Evolutionary conservation across 2,888 invertebrate genomes (phyloP), one percentile per base, ranked within the genome.

Genomic region (Torymus texanus): DNA sequence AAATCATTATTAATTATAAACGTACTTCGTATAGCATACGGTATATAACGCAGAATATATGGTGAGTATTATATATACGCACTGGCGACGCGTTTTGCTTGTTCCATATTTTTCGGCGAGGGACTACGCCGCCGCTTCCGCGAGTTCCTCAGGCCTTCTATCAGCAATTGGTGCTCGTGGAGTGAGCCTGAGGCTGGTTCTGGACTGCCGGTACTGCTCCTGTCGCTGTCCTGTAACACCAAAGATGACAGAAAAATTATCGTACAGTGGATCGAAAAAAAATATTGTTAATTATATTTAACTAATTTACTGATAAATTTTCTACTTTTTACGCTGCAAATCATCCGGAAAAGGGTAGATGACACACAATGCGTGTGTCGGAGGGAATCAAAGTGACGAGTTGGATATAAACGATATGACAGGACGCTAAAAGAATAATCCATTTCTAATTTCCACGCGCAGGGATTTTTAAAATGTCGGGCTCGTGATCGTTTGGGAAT

Each of bases 1-100:
- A 4, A 41, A n/a, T n/a, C 14, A 72, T 41, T 41, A 21, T 8
- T 11, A 71, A 51, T n/a, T 1, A 14, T 18, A 59, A 2, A 56
- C 13, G 8, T 55, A 21, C n/a, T 14, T 59, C 13, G 21, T 2
- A 12, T n/a, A 12, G 14, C 5, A 16, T n/a, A 16, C 16, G 50
- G 58, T 50, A 50, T 51, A 67, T 18, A 67, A 65, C 2, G 1
- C 10, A 50, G 8, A 56, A 24, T 50, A 58, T 16, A 16, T 24
- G 16, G 1, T 5, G 29, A 24, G n/a, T 10, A 13, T 56, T 24
- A 29, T n/a, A 29, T 58, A 59, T 70, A 92, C 93, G 91, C 91
- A 94, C 94, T 93, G 86, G 92, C 91, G 14, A 91, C 91, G 56
- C 92, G 92, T 72, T 90, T 90, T 81, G 91, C 91, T 68, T 91